These are phyloP conservation scores for Benitochromis conjunctus DNA, from an alignment of 2,113 vertebrate genomes.

Conservation along the genomic window DNA sequence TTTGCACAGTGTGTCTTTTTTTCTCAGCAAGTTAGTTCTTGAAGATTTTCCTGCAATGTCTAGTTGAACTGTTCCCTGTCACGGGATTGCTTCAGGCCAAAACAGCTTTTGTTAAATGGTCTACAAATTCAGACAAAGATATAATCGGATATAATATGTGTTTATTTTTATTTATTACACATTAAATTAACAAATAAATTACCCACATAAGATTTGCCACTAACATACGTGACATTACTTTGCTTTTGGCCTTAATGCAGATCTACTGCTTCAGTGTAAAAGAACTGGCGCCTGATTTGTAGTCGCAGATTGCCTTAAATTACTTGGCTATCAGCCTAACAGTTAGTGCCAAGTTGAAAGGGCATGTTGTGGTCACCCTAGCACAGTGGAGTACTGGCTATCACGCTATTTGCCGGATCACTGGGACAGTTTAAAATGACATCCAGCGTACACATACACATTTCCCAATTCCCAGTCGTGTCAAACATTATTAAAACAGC, in stretches of 20 bases:
- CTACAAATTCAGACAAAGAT: neutral
- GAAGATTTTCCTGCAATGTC: neutral
- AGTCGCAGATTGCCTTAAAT: neutral
- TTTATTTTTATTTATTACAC: neutral
- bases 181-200: neutral
- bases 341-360: neutral
- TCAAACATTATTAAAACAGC: constrained; percentile 35
- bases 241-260: neutral
- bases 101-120: fast-evolving
- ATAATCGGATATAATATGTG: neutral
- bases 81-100: neutral
- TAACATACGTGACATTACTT: neutral
- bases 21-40: neutral
- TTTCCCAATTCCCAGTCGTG: constrained; percentile 9
- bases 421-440: neutral
- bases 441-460: neutral
- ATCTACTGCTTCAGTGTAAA: neutral
- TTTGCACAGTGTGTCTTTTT: neutral
- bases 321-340: neutral
- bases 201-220: neutral
- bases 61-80: neutral
- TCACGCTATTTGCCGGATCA: neutral
- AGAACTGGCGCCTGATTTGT: neutral
- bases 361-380: neutral
- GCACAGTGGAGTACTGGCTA: neutral